Percentiles rank a stretch among this genome's conserved stretches.
Evolutionary conservation across 2,888 invertebrate genomes (phyloP).

Genomic region (Temnothorax ravouxi): DNA sequence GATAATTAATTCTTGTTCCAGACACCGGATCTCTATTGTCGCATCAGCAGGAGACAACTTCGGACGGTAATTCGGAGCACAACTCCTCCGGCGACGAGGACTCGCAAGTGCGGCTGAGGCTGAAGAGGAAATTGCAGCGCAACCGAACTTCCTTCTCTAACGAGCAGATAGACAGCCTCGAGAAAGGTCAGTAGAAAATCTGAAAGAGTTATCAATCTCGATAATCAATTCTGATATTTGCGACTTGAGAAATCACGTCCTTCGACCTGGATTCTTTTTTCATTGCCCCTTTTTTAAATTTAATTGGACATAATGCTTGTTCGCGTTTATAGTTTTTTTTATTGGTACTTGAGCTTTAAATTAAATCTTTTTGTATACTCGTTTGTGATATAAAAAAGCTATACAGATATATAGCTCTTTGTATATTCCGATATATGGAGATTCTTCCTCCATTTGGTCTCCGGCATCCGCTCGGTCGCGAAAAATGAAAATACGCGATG

Average conservation of each 20-base stretch:
- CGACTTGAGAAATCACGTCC: background rate
- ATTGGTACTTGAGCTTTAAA: background rate
- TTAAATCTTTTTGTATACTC: background rate
- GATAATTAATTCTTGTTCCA: constrained; percentile 72
- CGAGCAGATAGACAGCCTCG: constrained; percentile 99
- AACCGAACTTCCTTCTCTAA: constrained; percentile 99
- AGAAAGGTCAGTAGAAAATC: constrained; percentile 93
- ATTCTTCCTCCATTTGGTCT: background rate
- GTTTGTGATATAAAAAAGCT: background rate
- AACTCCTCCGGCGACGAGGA: constrained; percentile 96
- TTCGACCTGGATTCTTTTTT: background rate
- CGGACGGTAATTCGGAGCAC: constrained; percentile 96
- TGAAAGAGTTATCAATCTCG: constrained; percentile 21
- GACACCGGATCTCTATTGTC: constrained; percentile 85
- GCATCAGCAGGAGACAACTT: constrained; percentile 90
- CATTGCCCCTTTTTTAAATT: background rate
- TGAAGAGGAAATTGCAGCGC: constrained; percentile 98
- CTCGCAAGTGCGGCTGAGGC: constrained; percentile 95
- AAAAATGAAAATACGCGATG: constrained; percentile 31
- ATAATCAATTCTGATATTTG: background rate
- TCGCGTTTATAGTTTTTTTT: background rate
- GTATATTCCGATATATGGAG: background rate
- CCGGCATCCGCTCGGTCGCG: background rate
- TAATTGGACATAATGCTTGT: background rate
- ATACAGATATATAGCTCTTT: background rate